Base-by-base conservation (phyloP, 30 jellyfish, hydroid and myxozoan species). In the Aurelia aurita region DNA sequence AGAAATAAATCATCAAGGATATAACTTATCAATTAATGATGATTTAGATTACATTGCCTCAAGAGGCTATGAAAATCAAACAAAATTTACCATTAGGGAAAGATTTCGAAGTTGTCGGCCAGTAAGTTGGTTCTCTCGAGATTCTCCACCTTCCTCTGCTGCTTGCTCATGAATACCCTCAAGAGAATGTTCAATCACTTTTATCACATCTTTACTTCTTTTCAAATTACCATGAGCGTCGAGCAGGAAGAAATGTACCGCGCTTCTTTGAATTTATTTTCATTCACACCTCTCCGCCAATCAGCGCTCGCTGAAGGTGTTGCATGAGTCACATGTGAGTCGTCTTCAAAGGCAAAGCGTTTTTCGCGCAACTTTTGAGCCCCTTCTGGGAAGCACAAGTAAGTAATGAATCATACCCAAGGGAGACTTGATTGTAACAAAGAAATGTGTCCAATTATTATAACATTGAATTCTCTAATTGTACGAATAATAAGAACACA, bases 101-200 rank as follows among this genome's bases (percentile, higher is more conserved):
- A 74, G 93, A 69, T 76, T 58, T 83, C 29, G 86, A 76, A 58
- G 79, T 83, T 13, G 93, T 70, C 86, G 73, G 80, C 87, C 87
- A 71, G 81, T 62, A 27, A 83, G 87, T 62, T 83, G 69, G 77
- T 83, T 71, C 93, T 83, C 93, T 83, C 93, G 93, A 83, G 93
- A 83, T 32, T 83, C 93, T 83, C 80, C 32, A 34, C 75, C 93
- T 58, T 83, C 93, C 93, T 83, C 93, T 83, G 80, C 93, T 83
- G 87, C 84, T 55, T 53, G 93, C 93, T 58, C 72, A 21, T 11
- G 34, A 83, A 51, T 61, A 75, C 54, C 59, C 93, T 83, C 93
- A 6, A 83, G 93, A 83, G 93, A 83, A 13, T 65, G 81, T 18
- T 27, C 28, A 21, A 1, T 58, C 86, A 70, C 34, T 70, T 83